These are phyloP conservation scores for Trichopoda pennipes DNA, from an alignment of 2,888 invertebrate species.

Conservation along the genomic window DNA sequence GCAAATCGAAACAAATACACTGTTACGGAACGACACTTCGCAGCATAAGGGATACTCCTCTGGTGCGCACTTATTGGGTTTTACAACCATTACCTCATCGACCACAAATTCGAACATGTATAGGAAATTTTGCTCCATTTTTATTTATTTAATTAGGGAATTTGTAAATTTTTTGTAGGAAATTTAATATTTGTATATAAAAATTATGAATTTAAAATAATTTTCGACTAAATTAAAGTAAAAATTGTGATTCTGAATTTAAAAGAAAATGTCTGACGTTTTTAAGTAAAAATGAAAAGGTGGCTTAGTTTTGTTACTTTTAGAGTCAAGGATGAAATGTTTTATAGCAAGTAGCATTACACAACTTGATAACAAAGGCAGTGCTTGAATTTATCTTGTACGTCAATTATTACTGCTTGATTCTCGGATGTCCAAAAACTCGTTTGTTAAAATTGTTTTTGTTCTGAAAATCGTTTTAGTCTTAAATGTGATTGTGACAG, in stretches of 20 bases:
- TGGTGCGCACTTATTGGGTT: conserved; percentile 79
- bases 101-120: conserved; percentile 80
- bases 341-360: too few relatives aligned
- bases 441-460: too few relatives aligned
- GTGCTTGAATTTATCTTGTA: too few relatives aligned
- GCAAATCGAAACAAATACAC: conserved; percentile 77
- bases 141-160: conserved; percentile 45
- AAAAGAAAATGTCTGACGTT: conserved; percentile 9
- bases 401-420: too few relatives aligned
- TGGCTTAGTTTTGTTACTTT: conserved; percentile 10
- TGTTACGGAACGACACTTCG: conserved; percentile 78
- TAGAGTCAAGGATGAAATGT: too few relatives aligned
- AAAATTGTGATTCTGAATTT: conserved; percentile 18
- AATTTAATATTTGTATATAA: not conserved
- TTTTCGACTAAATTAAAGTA: conserved; percentile 6
- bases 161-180: not conserved
- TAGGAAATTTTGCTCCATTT: conserved; percentile 76
- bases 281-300: conserved; percentile 36
- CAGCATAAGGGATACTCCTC: conserved; percentile 80
- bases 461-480: too few relatives aligned
- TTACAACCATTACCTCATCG: conserved; percentile 78
- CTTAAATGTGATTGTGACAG: too few relatives aligned
- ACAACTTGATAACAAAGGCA: too few relatives aligned
- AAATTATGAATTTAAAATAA: conserved; percentile 36
- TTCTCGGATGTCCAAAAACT: too few relatives aligned